Evolutionary conservation across 64 coral and sea anemone species (phyloP).

Genomic region (Porites lutea): DNA sequence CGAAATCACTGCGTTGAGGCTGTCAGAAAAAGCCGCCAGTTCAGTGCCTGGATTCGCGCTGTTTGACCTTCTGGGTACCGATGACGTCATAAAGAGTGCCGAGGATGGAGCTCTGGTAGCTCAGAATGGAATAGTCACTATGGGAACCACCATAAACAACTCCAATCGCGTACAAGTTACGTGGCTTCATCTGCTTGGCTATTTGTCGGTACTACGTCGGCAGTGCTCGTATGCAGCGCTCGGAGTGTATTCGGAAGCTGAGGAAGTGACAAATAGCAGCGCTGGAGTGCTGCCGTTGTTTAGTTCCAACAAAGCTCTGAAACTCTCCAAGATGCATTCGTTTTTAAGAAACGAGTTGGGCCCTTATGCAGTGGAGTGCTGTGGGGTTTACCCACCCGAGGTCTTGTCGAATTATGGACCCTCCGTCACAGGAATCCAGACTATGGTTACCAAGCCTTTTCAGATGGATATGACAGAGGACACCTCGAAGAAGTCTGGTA

Average conservation of each 20-base stretch:
- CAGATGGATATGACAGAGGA: not conserved
- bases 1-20: slow-evolving; percentile 74
- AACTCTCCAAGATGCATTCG: slow-evolving; percentile 80
- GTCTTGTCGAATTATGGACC: slow-evolving; percentile 24
- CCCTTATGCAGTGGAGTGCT: slow-evolving; percentile 76
- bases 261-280: not conserved
- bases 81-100: slow-evolving; percentile 60
- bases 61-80: slow-evolving; percentile 90
- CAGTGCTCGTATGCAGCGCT: slow-evolving; percentile 90
- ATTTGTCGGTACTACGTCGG: slow-evolving; percentile 81
- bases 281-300: slow-evolving; percentile 66
- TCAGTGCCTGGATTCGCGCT: slow-evolving; percentile 76
- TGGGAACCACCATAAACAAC: slow-evolving; percentile 80
- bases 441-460: not conserved
- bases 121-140: slow-evolving; percentile 78
- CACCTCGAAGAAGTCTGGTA: not conserved
- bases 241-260: slow-evolving; percentile 47
- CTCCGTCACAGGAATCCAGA: slow-evolving; percentile 12
- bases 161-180: slow-evolving; percentile 85
- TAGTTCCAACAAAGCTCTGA: slow-evolving; percentile 65
- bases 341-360: slow-evolving; percentile 80
- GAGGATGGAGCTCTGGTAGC: slow-evolving; percentile 46
- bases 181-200: slow-evolving; percentile 89
- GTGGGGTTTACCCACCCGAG: slow-evolving; percentile 74
- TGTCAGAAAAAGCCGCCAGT: slow-evolving; percentile 68